Evolutionary conservation across 1,140 invertebrate genomes (phyloP), one percentile per base, ranked within the genome.

Genomic region (Lepidurus apus): DNA sequence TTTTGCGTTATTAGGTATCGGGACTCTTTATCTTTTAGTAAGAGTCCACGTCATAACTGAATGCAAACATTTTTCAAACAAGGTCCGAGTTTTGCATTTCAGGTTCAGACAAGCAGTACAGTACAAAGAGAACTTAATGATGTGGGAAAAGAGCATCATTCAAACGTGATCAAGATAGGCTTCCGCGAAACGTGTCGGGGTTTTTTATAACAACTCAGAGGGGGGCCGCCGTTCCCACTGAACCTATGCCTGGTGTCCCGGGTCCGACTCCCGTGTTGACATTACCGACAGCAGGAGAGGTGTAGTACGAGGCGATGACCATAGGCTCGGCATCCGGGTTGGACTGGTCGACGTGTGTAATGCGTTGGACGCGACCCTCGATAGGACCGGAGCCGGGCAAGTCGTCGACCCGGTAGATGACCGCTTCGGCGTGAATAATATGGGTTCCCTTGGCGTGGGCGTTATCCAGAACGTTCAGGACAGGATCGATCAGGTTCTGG

Each of bases 391-490:
- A 77, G 75, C 75, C 75, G 21, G 43, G 43, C 43, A 77, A 43
- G 47, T 77, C 75, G 24, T 77, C 75, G 43, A 47, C 75, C 17
- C 75, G 75, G 43, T 77, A 77, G 10, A 47, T 77, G n/a, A 77
- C 47, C 42, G 75, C 47, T 47, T 77, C 75, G 17, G 75, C 75
- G 75, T 77, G 75, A 43, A 77, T 45, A 26, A 77, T 47, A 47
- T 77, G 75, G 11, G 47, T 77, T 43, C 75, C 75, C 24, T 77
- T 77, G 24, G 75, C 75, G 42, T 77, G 75, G 43, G 47, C 75
- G 75, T 77, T 47, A 42, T 47, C 75, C 75, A 77, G 42, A 17
- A 77, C 75, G 75, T 77, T 77, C 75, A 77, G 42, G 21, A 77
- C 75, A 8, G 75, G 75, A n/a, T 77, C 75, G 24, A 77, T 47